Evolutionary conservation across 1,140 invertebrate genomes (phyloP), one percentile per base, ranked within the genome.

Genomic region (Euborellia annulipes): DNA sequence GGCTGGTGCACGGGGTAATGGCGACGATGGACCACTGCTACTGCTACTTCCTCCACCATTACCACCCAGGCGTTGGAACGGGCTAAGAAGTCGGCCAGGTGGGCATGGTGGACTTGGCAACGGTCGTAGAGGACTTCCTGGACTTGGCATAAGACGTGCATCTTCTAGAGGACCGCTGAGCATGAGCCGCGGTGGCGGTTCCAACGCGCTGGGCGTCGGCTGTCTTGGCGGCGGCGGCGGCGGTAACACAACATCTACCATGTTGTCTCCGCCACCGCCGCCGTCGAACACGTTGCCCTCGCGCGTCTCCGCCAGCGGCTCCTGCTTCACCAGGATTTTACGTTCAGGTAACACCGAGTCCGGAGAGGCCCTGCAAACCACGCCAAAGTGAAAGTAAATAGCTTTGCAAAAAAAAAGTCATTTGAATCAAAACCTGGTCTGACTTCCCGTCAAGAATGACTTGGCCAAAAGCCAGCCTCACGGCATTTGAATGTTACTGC

Each of bases 201-300:
- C 11, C 36, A 19, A n/a, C 2, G n/a, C 22, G n/a, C 20, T 0
- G n/a, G 13, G 8, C 7, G 23, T 27, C 4, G 23, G 23, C 11
- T 27, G 23, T 27, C 23, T 4, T 16, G n/a, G 41, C 22, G 14
- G 22, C 17, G 22, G 39, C 39, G 20, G 16, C 3, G 39, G 39
- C 3, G 41, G 41, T 8, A 27, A 8, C 11, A 13, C 20, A 11
- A 3, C 16, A 19, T 4, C 20, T 3, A 3, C 7, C 3, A 8
- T 3, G 7, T 13, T 7, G 22, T n/a, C 41, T 1, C 41, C 20
- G 11, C 22, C 43, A 14, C 52, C 67, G 34, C 67, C 68, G 22
- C 68, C 66, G 49, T 71, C 70, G 49, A 71, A 71, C 2, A 72
- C 69, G 34, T 66, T 65, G 50, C 57, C 61, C 42, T 59, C 47